Evolutionary conservation across 2,888 invertebrate species (phyloP).

Genomic region (Ypsolopha scabrella): DNA sequence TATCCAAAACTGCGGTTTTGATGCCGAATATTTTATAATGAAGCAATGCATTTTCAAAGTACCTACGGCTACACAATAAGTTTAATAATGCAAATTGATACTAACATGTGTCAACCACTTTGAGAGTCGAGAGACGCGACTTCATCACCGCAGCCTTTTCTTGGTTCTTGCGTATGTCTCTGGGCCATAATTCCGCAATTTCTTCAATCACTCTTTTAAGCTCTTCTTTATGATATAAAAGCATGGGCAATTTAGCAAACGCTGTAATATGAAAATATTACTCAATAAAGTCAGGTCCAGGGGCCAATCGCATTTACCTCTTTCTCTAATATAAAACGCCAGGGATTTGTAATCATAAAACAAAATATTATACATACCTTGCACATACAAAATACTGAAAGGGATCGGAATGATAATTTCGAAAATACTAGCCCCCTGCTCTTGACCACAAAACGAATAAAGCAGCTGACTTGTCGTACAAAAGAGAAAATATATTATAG

Average conservation of each 20-base stretch:
- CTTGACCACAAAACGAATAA: slow-evolving; percentile 11
- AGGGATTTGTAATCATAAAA: no score
- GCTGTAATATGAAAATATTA: slow-evolving; percentile 11
- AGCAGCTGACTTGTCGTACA: slow-evolving; percentile 12
- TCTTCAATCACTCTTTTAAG: slow-evolving; percentile 13
- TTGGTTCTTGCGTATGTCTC: slow-evolving; percentile 1
- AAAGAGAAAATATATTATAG: slow-evolving; percentile 5
- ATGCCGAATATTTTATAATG: no score
- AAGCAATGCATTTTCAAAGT: no score
- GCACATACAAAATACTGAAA: slow-evolving; percentile 10
- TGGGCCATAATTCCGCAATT: slow-evolving; percentile 17
- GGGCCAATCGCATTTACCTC: no score
- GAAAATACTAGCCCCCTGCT: slow-evolving; percentile 13
- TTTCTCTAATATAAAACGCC: no score
- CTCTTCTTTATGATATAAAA: slow-evolving; percentile 12
- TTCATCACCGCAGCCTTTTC: slow-evolving; percentile 3
- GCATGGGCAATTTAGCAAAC: slow-evolving; percentile 13
- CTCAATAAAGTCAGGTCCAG: not conserved
- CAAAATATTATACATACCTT: slow-evolving; percentile 16
- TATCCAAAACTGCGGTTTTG: no score
- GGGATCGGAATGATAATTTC: slow-evolving; percentile 16
- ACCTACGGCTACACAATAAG: no score
- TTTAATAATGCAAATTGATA: no score
- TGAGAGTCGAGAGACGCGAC: no score
- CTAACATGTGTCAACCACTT: no score